These are phyloP conservation scores for Cassiopea andromeda DNA, from an alignment of 30 jellyfish, hydroid and myxozoan genomes.

Conservation along the genomic window DNA sequence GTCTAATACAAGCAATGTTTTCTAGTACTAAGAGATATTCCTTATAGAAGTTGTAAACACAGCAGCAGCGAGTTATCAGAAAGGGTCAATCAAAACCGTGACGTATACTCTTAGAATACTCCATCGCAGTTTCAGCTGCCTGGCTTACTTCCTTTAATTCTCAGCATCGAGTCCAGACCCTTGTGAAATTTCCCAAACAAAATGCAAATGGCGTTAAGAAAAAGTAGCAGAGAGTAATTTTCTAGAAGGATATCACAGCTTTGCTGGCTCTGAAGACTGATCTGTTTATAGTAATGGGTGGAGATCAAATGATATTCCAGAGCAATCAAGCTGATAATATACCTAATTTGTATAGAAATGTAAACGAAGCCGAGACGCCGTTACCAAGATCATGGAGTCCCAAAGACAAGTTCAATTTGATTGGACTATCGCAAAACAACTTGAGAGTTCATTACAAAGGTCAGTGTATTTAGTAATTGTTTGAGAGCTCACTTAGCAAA, in stretches of 20 bases:
- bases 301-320: conserved; percentile 38
- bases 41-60: too few species aligned
- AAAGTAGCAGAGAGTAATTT: not conserved
- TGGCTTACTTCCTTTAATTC: not conserved
- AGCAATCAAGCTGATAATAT: conserved; percentile 73
- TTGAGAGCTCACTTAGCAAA: not conserved
- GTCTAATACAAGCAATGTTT: too few species aligned
- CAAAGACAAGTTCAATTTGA: conserved; percentile 80
- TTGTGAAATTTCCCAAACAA: conserved; percentile 27
- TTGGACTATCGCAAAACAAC: conserved; percentile 93
- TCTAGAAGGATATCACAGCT: not conserved
- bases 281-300: conserved; percentile 25
- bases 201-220: conserved; percentile 6
- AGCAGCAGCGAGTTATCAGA: too few species aligned
- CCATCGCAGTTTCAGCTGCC: too few species aligned
- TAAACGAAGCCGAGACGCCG: conserved; percentile 84
- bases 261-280: not conserved
- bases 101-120: too few species aligned
- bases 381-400: conserved; percentile 94
- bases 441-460: conserved; percentile 97
- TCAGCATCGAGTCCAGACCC: conserved; percentile 23
- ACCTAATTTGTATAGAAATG: conserved; percentile 76
- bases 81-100: too few species aligned
- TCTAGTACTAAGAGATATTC: too few species aligned
- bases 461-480: not conserved